Conservation (phyloP, 2,797 vertebrate genomes). For the Cyprinodon diabolis region DNA sequence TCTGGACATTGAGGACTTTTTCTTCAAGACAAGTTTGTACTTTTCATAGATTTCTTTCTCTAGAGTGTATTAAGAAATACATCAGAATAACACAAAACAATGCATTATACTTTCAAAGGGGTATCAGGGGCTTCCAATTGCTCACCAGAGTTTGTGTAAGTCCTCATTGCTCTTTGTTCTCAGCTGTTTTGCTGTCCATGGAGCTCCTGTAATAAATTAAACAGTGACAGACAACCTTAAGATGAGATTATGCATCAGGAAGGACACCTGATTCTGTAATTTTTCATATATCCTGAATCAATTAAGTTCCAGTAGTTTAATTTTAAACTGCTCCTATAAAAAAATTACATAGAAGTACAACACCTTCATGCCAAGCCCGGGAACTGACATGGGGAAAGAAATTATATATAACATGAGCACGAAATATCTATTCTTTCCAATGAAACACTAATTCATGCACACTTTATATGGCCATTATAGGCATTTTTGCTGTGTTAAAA, state of each 20-base stretch:
- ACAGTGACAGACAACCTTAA: neutral
- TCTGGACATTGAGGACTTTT: neutral
- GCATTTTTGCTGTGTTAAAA: too few species aligned
- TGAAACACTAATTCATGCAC: too few species aligned
- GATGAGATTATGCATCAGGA: neutral
- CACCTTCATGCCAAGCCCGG: too few species aligned
- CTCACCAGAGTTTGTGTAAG: conserved; percentile 96
- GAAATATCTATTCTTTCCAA: too few species aligned
- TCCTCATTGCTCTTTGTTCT: conserved; percentile 94
- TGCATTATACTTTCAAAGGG: neutral
- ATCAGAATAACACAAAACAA: neutral
- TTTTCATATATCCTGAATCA: neutral
- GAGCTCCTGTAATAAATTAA: conserved; percentile 81
- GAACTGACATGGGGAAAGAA: too few species aligned
- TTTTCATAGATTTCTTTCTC: neutral
- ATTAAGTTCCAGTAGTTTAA: neutral
- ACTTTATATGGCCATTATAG: too few species aligned
- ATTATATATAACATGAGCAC: too few species aligned
- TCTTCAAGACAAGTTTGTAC: too few species aligned
- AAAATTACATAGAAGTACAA: too few species aligned
- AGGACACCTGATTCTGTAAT: neutral
- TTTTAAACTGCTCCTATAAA: neutral
- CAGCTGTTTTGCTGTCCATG: conserved; percentile 90
- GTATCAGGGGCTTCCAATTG: neutral
- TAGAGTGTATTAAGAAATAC: neutral